Percentiles rank a stretch among this genome's conserved stretches.
Conservation (phyloP, 2,113 vertebrate species). For the Halcyon senegalensis region DNA sequence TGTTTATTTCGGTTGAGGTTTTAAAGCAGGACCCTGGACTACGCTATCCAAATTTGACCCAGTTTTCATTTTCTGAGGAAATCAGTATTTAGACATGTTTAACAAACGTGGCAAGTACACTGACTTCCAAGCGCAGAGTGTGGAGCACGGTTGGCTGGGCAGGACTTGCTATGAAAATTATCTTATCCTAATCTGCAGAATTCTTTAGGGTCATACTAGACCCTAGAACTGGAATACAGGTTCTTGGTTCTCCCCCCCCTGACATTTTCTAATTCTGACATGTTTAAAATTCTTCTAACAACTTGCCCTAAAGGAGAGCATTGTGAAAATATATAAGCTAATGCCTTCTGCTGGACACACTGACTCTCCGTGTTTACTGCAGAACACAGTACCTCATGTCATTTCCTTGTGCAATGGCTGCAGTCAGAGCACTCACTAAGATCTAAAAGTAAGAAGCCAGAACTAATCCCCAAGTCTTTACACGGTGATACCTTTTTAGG, state of each 20-base stretch:
- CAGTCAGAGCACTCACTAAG: not conserved
- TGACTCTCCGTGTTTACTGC: not conserved
- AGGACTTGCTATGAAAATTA: not conserved
- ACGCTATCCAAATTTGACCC: not conserved
- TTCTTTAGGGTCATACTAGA: not conserved
- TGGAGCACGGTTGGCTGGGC: not conserved
- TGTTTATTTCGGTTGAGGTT: not conserved
- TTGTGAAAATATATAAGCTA: not conserved
- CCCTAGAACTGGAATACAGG: not conserved
- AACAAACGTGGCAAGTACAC: not conserved
- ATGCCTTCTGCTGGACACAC: not conserved
- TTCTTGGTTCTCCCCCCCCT: not conserved
- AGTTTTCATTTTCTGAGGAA: not conserved
- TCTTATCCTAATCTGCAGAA: not conserved
- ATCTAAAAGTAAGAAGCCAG: not conserved
- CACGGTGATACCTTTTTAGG: not conserved
- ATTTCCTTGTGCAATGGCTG: not conserved
- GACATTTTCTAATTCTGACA: not conserved
- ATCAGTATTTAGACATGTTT: not conserved
- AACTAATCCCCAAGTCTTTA: not conserved
- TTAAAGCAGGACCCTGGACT: not conserved
- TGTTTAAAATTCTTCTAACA: not conserved
- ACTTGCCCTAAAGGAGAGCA: not conserved
- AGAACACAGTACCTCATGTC: not conserved
- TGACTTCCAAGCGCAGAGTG: not conserved